phyloP scores from a whole-genome alignment of 2,113 vertebrate species.

The Cebus imitator region DNA sequence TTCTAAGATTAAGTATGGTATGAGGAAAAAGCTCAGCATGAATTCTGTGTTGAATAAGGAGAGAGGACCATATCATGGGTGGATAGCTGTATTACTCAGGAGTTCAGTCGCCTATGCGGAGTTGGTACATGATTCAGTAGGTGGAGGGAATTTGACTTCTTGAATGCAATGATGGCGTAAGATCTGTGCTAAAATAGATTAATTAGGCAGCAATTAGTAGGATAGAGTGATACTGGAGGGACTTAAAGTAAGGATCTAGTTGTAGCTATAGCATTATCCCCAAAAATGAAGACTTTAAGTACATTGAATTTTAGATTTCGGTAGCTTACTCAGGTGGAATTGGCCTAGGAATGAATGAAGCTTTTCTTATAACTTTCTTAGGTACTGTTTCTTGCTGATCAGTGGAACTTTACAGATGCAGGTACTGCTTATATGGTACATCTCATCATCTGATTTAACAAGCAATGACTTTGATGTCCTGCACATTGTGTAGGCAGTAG shows the following conservation, averaged over 20 bases:
- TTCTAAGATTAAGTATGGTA: neutral
- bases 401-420: neutral
- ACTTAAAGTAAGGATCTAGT: neutral
- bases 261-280: neutral
- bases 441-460: neutral
- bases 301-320: neutral
- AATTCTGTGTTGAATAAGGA: neutral
- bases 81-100: neutral
- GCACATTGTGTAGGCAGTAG: neutral
- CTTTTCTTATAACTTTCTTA: neutral
- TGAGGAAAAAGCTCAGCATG: neutral
- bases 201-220: neutral
- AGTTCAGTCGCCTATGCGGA: neutral
- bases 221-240: neutral
- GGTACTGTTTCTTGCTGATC: neutral
- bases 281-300: neutral
- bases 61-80: neutral
- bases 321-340: neutral
- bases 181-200: neutral
- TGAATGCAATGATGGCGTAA: neutral
- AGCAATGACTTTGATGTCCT: neutral
- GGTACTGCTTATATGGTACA: neutral
- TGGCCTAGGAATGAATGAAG: neutral
- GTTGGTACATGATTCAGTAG: neutral
- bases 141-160: neutral